phyloP scores from a whole-genome alignment of 2,888 invertebrate genomes.

The Trachelus troglodyta region DNA sequence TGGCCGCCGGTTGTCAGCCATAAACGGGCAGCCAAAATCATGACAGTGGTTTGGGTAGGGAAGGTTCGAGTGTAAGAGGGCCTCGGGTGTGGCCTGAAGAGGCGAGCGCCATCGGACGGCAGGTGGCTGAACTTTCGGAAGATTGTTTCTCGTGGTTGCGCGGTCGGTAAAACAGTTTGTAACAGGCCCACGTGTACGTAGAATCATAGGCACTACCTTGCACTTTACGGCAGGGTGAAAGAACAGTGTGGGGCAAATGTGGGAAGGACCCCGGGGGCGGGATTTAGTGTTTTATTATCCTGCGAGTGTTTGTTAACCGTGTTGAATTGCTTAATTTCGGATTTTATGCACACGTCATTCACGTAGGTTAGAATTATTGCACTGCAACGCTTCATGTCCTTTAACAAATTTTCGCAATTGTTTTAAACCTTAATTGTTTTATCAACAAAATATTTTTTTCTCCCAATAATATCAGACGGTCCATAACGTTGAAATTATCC shows the following conservation, averaged over 20 bases:
- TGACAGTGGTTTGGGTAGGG: slow-evolving; percentile 1
- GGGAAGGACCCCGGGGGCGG: slow-evolving; percentile 25
- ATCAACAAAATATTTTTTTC: background rate
- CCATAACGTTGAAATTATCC: too few relatives aligned
- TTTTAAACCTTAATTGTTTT: background rate
- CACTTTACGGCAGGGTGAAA: background rate
- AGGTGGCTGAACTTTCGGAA: slow-evolving; percentile 13
- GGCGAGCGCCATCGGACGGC: slow-evolving; percentile 51
- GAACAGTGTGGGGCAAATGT: background rate
- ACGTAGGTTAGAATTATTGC: slow-evolving; percentile 40
- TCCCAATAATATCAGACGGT: background rate
- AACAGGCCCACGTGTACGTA: background rate
- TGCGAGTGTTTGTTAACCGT: slow-evolving; percentile 46
- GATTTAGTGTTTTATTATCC: slow-evolving; percentile 45
- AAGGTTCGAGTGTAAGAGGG: slow-evolving; percentile 34
- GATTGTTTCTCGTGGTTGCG: background rate
- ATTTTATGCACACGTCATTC: slow-evolving; percentile 43
- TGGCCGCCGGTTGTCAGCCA: slow-evolving; percentile 42
- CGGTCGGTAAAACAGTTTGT: slow-evolving; percentile 10
- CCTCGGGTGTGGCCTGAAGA: slow-evolving; percentile 58
- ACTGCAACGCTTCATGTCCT: slow-evolving; percentile 27
- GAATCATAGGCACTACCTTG: background rate
- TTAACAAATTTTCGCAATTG: background rate
- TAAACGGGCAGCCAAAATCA: slow-evolving; percentile 27
- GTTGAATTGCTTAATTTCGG: slow-evolving; percentile 55